Conservation (phyloP, 2,797 vertebrate genomes). For the Microhierax caerulescens region DNA sequence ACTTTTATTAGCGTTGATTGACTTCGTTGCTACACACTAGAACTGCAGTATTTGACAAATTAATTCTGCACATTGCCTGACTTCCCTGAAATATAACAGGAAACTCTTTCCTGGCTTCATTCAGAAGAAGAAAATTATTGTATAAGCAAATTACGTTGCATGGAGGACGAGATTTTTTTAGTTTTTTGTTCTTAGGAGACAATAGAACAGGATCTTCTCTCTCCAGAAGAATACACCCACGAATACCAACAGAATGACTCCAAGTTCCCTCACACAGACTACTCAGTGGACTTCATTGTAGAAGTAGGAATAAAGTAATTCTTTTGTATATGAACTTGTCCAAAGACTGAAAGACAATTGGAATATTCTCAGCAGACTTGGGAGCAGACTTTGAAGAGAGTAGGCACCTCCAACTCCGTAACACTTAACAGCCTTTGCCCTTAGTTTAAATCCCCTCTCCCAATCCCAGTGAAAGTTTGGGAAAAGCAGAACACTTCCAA, state of each 20-base stretch:
- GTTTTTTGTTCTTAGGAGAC: background rate
- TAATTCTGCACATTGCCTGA: background rate
- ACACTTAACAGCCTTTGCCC: background rate
- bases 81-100: background rate
- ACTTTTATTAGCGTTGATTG: slow-evolving; percentile 51
- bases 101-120: background rate
- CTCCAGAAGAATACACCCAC: background rate
- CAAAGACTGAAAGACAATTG: background rate
- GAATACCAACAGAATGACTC: background rate
- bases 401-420: background rate
- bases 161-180: background rate
- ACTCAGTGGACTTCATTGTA: background rate
- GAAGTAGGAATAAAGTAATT: background rate
- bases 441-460: background rate
- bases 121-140: background rate
- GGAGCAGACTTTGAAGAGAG: background rate
- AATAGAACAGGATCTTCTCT: background rate
- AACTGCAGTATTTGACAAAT: background rate
- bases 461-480: background rate
- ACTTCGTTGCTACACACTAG: background rate
- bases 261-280: background rate
- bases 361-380: background rate
- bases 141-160: background rate
- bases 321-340: fast-evolving
- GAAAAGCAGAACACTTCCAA: background rate